Conservation (phyloP, 1,140 invertebrate genomes). For the Zaprionus davidi region DNA sequence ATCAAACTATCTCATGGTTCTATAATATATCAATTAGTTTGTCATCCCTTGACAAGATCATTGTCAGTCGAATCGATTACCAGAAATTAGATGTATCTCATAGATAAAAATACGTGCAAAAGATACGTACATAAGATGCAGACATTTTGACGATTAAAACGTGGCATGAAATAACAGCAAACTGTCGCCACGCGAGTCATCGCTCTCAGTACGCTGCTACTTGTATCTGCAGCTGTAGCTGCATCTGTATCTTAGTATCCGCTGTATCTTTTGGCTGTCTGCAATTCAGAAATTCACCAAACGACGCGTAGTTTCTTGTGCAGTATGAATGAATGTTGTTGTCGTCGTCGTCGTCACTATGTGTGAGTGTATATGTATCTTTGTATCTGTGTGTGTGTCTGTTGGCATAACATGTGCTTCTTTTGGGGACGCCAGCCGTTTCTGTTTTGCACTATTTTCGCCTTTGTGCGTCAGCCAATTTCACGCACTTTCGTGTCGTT, state of each 20-base stretch:
- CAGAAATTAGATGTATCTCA: constrained; percentile 19
- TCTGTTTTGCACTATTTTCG: constrained; percentile 68
- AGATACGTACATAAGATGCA: not conserved
- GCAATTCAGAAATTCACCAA: constrained; percentile 58
- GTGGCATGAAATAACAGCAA: constrained; percentile 13
- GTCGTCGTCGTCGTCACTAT: constrained; percentile 55
- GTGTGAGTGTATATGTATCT: constrained; percentile 30
- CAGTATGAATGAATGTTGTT: constrained; percentile 71
- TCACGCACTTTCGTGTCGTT: constrained; percentile 44
- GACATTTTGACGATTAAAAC: not conserved
- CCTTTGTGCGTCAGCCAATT: constrained; percentile 49
- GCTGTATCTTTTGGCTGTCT: constrained; percentile 47
- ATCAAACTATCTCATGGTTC: too few relatives aligned
- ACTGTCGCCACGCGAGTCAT: not conserved
- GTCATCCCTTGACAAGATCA: not conserved
- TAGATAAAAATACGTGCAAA: constrained; percentile 23
- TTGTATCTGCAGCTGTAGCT: not conserved
- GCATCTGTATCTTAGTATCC: constrained; percentile 37
- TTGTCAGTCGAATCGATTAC: constrained; percentile 19
- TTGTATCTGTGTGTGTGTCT: constrained; percentile 36
- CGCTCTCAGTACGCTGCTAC: not conserved
- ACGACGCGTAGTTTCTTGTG: constrained; percentile 56
- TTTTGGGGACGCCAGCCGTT: constrained; percentile 62
- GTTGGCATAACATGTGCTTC: constrained; percentile 53
- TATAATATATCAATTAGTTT: too few relatives aligned